A percentile compares a stretch with the other conserved stretches of the same genome.
Evolutionary conservation across 2,113 vertebrate species (phyloP).

Genomic region (Gobiocypris rarus): DNA sequence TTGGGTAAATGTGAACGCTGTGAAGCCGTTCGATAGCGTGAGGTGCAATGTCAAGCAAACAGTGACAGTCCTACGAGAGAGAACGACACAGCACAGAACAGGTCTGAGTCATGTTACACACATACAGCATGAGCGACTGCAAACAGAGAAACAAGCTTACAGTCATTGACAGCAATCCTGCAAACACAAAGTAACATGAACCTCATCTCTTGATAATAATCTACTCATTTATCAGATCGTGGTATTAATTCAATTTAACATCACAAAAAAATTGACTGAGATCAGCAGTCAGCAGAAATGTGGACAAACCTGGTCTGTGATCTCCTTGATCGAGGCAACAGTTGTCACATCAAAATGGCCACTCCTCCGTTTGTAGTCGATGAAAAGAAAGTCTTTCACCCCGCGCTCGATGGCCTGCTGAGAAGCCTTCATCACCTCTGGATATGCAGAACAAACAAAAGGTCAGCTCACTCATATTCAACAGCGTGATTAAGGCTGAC

Average conservation of each 20-base stretch:
- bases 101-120: constrained; percentile 40
- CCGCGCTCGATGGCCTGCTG: constrained; percentile 97
- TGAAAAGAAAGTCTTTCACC: constrained; percentile 95
- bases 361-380: constrained; percentile 95
- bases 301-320: constrained; percentile 88
- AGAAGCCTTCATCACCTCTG: constrained; percentile 99
- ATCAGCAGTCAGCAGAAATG: constrained; percentile 9
- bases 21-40: constrained; percentile 96
- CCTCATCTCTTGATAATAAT: background rate
- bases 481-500: background rate
- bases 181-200: constrained; percentile 1
- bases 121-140: background rate
- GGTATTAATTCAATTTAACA: background rate
- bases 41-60: constrained; percentile 95
- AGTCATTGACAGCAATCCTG: constrained; percentile 12
- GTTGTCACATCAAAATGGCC: constrained; percentile 98
- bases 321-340: constrained; percentile 96
- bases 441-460: constrained; percentile 45
- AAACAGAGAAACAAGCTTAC: constrained; percentile 24
- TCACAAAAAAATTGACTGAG: constrained; percentile 28
- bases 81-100: constrained; percentile 41
- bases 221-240: background rate
- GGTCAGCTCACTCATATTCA: background rate
- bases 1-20: constrained; percentile 96
- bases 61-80: constrained; percentile 90